These are phyloP conservation scores for Pseudeuparius sepicola DNA, from an alignment of 2,888 invertebrate genomes.

Conservation along the genomic window DNA sequence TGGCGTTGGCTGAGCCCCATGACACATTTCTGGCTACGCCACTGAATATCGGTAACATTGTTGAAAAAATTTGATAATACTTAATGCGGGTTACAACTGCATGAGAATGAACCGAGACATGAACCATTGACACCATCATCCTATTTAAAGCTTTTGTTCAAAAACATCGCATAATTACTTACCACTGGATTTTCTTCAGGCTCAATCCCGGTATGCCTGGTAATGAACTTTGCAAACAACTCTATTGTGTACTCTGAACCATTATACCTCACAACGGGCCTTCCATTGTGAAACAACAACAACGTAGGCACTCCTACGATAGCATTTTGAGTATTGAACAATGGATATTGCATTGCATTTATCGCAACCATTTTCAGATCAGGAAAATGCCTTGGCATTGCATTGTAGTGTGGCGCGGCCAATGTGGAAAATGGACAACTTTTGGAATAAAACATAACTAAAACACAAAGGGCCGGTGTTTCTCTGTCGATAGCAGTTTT, in stretches of 20 bases:
- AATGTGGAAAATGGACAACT: constrained; percentile 85
- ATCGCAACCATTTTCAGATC: constrained; percentile 80
- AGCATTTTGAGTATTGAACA: constrained; percentile 84
- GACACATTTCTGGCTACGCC: too few relatives aligned
- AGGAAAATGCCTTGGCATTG: constrained; percentile 78
- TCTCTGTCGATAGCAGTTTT: constrained; percentile 50
- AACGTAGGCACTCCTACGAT: constrained; percentile 84
- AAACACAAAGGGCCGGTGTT: constrained; percentile 55
- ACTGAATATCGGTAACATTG: too few relatives aligned
- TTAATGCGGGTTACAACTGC: too few relatives aligned
- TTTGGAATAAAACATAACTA: constrained; percentile 81
- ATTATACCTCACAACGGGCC: constrained; percentile 76
- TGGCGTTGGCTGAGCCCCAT: too few relatives aligned
- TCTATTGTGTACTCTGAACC: constrained; percentile 71
- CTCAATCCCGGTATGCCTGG: constrained; percentile 61
- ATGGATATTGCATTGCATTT: constrained; percentile 74
- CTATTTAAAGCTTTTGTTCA: too few relatives aligned
- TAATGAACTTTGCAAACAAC: constrained; percentile 67
- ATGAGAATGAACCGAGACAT: too few relatives aligned
- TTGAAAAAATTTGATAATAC: too few relatives aligned
- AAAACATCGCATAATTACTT: too few relatives aligned
- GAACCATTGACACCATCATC: too few relatives aligned
- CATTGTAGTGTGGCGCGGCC: constrained; percentile 85
- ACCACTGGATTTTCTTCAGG: constrained; percentile 54
- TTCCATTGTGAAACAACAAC: constrained; percentile 81